Evolutionary conservation across 1,140 invertebrate species (phyloP), one percentile per base, ranked within the genome.

Genomic region (Orussus abietinus): DNA sequence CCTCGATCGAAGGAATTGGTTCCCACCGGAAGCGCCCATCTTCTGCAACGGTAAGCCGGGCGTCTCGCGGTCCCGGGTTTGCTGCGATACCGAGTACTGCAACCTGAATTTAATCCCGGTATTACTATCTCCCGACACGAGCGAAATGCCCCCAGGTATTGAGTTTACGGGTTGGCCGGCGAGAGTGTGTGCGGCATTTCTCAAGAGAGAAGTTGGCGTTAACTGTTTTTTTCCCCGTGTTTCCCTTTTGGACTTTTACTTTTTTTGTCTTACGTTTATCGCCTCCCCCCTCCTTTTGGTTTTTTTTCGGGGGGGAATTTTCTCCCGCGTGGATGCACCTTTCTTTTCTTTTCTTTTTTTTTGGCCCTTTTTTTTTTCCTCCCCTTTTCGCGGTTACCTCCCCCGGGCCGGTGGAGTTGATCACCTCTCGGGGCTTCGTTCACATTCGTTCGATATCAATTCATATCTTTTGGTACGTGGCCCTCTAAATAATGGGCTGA

Each of bases 1-100:
- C 72, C 69, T 86, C 56, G 62, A 81, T 59, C 76, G 75, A 75
- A 69, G 69, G 50, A 65, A 80, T 49, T 81, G 81, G 76, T 83
- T 87, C 62, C 86, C 86, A 55, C 83, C 83, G 51, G 85, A 85
- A 70, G 72, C 76, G 48, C 81, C 84, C 28, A 66, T 77, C 48
- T 73, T 69, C 72, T 88, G 85, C 72, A 72, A 67, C 64, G 57
- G 64, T 64, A 64, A 64, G 61, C 62, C 52, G 45, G 53, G 57
- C 35, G 48, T 47, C 47, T 39, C 53, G 55, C 38, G 38, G 19
- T 52, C 52, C 47, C 57, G 46, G 47, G 47, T 58, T 66, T 86
- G 84, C 74, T 75, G 77, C 49, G 65, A 79, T 61, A 69, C 65
- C 62, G 81, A 87, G 65, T 78, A 77, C 65, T 87, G 84, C 73